Percentiles rank a stretch among this genome's conserved stretches.
phyloP scores from a whole-genome alignment of 2,797 vertebrate species.

The Crenuchus spilurus region DNA sequence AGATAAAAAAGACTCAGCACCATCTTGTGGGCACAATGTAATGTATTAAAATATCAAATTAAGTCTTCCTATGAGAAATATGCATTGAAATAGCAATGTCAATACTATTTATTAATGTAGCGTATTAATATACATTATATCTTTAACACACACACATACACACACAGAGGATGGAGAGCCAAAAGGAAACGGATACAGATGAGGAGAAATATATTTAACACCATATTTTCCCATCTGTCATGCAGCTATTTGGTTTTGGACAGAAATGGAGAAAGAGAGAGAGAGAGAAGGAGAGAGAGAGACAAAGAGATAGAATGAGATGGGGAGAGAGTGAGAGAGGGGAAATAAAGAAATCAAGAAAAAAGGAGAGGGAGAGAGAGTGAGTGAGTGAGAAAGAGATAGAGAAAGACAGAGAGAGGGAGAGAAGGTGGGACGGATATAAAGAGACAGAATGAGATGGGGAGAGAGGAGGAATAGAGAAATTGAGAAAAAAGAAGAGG shows the following conservation, averaged over 20 bases:
- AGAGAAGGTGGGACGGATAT: not conserved
- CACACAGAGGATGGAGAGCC: no score
- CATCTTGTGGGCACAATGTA: not conserved
- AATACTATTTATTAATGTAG: no score
- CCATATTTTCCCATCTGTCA: no score
- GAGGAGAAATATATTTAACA: no score
- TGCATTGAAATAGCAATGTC: no score
- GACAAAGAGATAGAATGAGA: not conserved
- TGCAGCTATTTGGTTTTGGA: no score
- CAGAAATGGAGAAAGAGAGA: not conserved
- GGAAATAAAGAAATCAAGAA: slow-evolving; percentile 19
- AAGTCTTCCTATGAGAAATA: no score
- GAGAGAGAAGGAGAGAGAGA: not conserved
- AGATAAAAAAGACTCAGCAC: not conserved
- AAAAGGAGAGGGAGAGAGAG: not conserved
- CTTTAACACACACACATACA: no score
- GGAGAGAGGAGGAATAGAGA: not conserved
- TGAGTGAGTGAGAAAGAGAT: not conserved
- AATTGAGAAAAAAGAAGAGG: not conserved
- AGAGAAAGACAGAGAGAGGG: not conserved
- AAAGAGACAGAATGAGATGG: not conserved
- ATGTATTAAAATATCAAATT: no score
- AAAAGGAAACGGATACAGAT: no score
- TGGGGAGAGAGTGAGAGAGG: slow-evolving; percentile 7
- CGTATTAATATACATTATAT: no score